Percentiles rank a stretch among this genome's conserved stretches.
Conservation (phyloP, 2,888 invertebrate genomes). For the Agrochola litura region DNA sequence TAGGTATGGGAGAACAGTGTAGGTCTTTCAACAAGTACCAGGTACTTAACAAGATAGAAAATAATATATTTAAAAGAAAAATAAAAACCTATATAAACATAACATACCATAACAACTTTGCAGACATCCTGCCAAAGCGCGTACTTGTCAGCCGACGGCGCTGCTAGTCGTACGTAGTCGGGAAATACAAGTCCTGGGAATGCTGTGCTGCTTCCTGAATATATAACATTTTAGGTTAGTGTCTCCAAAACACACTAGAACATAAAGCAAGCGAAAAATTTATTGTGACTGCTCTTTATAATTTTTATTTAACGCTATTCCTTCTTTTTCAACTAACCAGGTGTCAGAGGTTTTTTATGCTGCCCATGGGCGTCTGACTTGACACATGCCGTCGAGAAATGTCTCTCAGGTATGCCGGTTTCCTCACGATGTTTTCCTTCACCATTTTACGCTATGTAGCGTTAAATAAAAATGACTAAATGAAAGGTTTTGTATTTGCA, state of each 20-base stretch:
- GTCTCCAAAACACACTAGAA: neutral
- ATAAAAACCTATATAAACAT: too few species aligned
- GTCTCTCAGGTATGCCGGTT: too few species aligned
- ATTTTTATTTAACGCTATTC: too few species aligned
- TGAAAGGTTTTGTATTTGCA: neutral
- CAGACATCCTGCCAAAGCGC: conserved; percentile 96
- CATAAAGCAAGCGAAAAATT: neutral
- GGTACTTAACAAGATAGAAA: too few species aligned
- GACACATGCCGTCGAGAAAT: too few species aligned
- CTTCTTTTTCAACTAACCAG: too few species aligned
- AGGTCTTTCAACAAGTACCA: too few species aligned
- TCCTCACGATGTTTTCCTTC: too few species aligned
- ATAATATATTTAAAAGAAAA: too few species aligned
- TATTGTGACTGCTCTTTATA: neutral
- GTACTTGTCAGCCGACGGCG: conserved; percentile 94
- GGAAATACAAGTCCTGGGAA: conserved; percentile 91
- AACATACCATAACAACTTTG: conserved; percentile 93
- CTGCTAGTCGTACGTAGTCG: conserved; percentile 94
- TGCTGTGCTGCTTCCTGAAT: conserved; percentile 76
- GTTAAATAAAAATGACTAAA: neutral
- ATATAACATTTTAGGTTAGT: neutral
- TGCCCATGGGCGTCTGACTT: too few species aligned
- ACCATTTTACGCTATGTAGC: neutral
- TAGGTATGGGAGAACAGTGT: too few species aligned
- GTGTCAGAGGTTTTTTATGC: too few species aligned